phyloP scores from a whole-genome alignment of 2,113 vertebrate species.

The Ceyx melanurus region DNA sequence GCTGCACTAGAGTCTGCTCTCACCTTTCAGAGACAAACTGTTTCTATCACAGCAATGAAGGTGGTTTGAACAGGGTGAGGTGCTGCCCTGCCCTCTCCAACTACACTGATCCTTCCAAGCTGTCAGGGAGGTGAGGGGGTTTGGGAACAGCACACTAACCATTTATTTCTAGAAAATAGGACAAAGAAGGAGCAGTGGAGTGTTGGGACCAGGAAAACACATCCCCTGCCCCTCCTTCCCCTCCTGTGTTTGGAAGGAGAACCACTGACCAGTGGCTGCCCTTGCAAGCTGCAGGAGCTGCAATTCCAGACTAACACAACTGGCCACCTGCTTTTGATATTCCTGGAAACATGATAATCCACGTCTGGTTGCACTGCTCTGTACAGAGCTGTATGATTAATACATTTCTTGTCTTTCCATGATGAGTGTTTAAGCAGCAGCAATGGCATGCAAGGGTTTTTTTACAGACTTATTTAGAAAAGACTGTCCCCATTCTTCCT shows the following conservation, averaged over 20 bases:
- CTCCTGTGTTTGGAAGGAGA: background rate
- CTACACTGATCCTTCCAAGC: background rate
- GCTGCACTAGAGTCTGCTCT: background rate
- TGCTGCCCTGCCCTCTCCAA: background rate
- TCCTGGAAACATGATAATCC: background rate
- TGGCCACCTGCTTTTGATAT: background rate
- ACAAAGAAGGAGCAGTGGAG: background rate
- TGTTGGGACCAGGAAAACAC: conserved; percentile 1
- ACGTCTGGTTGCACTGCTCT: background rate
- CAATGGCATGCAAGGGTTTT: background rate
- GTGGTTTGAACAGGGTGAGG: background rate
- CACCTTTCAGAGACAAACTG: background rate
- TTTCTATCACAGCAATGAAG: background rate
- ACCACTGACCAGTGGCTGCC: no score
- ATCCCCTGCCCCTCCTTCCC: background rate
- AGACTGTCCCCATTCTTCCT: conserved; percentile 18
- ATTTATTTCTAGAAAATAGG: background rate
- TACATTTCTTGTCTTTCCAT: background rate
- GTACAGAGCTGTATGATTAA: background rate
- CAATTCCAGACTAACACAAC: background rate
- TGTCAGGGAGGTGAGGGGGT: background rate
- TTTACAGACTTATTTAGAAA: conserved; percentile 2
- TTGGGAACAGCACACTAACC: background rate
- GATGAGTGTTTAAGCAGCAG: conserved; percentile 15
- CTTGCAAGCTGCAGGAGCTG: background rate